Evolutionary conservation across 2,797 vertebrate species (phyloP), one percentile per base, ranked within the genome.

Genomic region (Amazona ochrocephala): DNA sequence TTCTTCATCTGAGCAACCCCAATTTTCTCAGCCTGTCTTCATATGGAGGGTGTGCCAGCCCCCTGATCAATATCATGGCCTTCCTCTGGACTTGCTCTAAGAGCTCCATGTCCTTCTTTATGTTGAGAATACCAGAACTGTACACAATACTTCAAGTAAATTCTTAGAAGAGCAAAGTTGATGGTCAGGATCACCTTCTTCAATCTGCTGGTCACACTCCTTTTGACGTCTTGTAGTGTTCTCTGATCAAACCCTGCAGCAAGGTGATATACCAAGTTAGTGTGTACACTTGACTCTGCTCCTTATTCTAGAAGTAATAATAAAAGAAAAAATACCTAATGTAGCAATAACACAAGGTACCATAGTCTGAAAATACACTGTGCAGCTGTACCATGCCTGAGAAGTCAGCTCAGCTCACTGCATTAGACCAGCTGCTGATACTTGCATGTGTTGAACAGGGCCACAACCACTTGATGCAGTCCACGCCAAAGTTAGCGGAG

Each of bases 381-480:
- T 23, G 29, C 13, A 74, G 15, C 11, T 51, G 17, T 51, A 29
- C 4, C 10, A n/a, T 5, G 7, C 22, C 62, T 68, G 19, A 65
- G 27, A 19, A 50, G 14, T 32, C 24, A 64, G 5, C 5, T 32
- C 24, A 64, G 5, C 5, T 73, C 5, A 39, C 19, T 30, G 21
- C 19, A 18, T 44, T 44, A 56, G 30, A 37, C 11, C 2, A 1
- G 3, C 30, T 32, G 10, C 16, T 83, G 18, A 41, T 1, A 32
- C 5, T 24, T 48, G 8, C 13, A 26, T 18, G 11, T 16, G 23
- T 1, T 70, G 34, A 22, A 9, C 13, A 2, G 5, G 54, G 37
- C 15, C 71, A 67, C 4, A 7, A 48, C 9, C 1, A 10, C 27
- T 8, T 13, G 41, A 67, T 41, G 9, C 0, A 85, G 51, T 7